phyloP scores from a whole-genome alignment of 2,797 vertebrate species.

The Carcharodon carcharias region DNA sequence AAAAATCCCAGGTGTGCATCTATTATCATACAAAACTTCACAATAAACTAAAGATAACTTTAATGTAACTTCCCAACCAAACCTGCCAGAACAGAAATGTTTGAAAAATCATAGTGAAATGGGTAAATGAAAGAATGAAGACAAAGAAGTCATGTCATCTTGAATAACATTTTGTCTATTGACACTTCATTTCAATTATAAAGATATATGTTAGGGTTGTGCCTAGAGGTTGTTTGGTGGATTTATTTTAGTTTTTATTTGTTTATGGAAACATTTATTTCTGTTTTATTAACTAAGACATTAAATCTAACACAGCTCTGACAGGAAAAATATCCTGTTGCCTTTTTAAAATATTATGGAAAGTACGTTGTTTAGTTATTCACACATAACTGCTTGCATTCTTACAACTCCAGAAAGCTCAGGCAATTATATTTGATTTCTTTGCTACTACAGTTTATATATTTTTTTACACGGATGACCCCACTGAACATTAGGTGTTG shows the following conservation, averaged over 20 bases:
- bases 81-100: not conserved
- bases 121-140: not conserved
- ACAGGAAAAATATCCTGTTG: not conserved
- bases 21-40: not conserved
- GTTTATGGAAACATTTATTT: not conserved
- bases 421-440: constrained; percentile 1
- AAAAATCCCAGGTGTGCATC: not conserved
- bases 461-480: not conserved
- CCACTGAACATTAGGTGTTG: not conserved
- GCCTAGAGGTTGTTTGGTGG: not conserved
- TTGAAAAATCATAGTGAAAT: not conserved
- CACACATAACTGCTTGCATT: not conserved
- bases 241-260: not conserved
- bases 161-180: not conserved
- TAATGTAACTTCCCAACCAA: not conserved
- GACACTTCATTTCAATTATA: not conserved
- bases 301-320: not conserved
- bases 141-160: not conserved
- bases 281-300: not conserved
- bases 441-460: not conserved
- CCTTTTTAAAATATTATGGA: not conserved
- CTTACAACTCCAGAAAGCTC: constrained; percentile 5
- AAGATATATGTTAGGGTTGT: not conserved
- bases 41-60: not conserved
- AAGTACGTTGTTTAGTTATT: not conserved